These are phyloP conservation scores for Carcharodon carcharias DNA, from an alignment of 2,797 vertebrate species.

Conservation along the genomic window DNA sequence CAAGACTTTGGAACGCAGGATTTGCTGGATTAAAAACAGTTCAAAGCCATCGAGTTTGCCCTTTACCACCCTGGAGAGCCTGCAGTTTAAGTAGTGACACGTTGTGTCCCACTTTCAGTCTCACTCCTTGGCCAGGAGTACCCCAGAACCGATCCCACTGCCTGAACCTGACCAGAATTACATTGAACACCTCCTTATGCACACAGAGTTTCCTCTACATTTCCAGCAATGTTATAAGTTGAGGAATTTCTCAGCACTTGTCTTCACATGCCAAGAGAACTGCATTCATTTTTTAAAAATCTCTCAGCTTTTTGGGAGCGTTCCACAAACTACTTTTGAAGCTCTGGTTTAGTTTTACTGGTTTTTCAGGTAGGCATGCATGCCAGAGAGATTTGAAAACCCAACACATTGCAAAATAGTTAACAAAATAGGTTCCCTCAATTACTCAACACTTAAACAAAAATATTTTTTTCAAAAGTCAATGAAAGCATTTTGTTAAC, in stretches of 20 bases:
- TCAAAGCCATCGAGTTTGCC: neutral
- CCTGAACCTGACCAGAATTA: neutral
- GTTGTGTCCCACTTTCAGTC: neutral
- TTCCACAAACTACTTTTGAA: neutral
- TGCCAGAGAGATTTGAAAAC: neutral
- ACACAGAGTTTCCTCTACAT: neutral
- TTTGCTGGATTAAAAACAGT: neutral
- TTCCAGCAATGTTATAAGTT: neutral
- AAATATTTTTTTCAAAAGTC: neutral
- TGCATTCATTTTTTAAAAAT: neutral
- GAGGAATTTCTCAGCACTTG: neutral
- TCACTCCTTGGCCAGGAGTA: neutral
- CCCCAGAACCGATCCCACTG: neutral
- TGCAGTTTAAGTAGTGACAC: neutral
- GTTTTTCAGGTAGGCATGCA: neutral
- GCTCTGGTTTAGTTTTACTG: neutral
- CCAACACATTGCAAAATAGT: neutral
- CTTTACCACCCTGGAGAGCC: neutral
- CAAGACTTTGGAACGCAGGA: neutral
- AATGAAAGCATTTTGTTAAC: neutral
- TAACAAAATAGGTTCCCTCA: neutral
- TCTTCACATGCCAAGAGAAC: neutral
- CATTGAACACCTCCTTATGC: neutral
- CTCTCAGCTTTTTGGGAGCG: neutral
- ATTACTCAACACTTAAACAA: neutral